Evolutionary conservation across 1,140 invertebrate genomes (phyloP).

Genomic region (Leptopilina boulardi): DNA sequence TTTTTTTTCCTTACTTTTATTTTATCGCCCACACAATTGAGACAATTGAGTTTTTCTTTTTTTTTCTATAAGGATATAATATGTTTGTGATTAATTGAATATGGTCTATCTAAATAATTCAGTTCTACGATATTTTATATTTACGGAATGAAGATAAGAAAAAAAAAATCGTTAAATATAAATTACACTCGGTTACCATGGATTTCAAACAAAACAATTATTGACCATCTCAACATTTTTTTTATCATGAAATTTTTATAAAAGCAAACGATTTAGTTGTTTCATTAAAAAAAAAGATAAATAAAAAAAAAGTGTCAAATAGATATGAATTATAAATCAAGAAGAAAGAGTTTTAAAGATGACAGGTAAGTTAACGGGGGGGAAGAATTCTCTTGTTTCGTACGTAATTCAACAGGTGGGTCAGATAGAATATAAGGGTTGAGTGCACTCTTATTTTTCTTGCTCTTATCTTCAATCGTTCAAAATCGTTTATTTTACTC

Average conservation of each 20-base stretch:
- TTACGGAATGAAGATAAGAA: not conserved
- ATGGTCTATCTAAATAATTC: not conserved
- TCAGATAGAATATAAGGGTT: slow-evolving; percentile 21
- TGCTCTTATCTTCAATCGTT: not conserved
- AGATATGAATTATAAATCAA: not conserved
- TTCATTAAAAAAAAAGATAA: too few relatives aligned
- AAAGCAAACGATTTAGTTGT: too few relatives aligned
- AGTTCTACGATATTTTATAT: not conserved
- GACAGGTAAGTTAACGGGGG: slow-evolving; percentile 8
- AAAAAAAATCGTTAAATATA: not conserved
- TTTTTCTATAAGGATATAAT: slow-evolving; percentile 20
- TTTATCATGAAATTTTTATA: too few relatives aligned
- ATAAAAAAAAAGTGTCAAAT: too few relatives aligned
- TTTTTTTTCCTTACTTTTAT: not conserved
- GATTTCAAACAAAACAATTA: not conserved
- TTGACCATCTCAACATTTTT: not conserved
- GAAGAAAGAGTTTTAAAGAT: not conserved
- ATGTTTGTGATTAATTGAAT: not conserved
- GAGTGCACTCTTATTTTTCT: slow-evolving; percentile 7
- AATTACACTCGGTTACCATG: not conserved
- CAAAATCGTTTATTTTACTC: too few relatives aligned
- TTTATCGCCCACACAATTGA: not conserved
- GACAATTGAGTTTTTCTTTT: not conserved
- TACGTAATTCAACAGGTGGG: slow-evolving; percentile 22
- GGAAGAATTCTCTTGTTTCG: not conserved